Percentiles rank a stretch among this genome's conserved stretches.
These are phyloP conservation scores for Parnassius glacialis DNA, from an alignment of 2,888 invertebrate genomes.

Conservation along the genomic window DNA sequence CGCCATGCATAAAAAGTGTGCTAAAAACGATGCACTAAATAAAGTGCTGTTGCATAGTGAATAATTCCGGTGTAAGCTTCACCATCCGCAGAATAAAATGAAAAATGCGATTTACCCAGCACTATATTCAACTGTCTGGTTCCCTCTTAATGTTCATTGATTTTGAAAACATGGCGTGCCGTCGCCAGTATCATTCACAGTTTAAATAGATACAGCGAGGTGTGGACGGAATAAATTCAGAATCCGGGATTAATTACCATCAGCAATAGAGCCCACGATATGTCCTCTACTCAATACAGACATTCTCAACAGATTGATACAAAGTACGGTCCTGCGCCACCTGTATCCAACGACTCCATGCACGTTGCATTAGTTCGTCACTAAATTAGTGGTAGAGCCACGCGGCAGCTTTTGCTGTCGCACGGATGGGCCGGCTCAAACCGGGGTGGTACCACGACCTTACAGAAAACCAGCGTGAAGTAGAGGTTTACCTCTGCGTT, in stretches of 20 bases:
- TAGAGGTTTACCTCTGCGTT: no score
- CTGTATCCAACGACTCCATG: no score
- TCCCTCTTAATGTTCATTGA: conserved; percentile 57
- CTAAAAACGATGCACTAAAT: conserved; percentile 65
- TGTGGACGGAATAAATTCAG: not conserved
- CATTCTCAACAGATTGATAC: no score
- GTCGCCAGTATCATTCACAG: not conserved
- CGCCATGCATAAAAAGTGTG: conserved; percentile 53
- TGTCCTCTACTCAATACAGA: no score
- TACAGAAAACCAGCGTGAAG: no score
- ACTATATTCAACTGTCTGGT: conserved; percentile 67
- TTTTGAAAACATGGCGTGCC: conserved; percentile 24
- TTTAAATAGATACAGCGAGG: not conserved
- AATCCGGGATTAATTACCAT: not conserved
- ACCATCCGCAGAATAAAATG: conserved; percentile 74
- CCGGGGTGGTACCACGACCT: no score
- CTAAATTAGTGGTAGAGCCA: no score
- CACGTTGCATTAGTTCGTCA: no score
- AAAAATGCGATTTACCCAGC: conserved; percentile 77
- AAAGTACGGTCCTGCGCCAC: no score
- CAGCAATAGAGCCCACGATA: not conserved
- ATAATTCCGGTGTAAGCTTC: conserved; percentile 72
- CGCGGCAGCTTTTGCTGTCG: no score
- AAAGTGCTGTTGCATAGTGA: conserved; percentile 76
- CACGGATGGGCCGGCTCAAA: no score